Conservation (phyloP, 1,140 invertebrate genomes). For the Nasonia vitripennis region DNA sequence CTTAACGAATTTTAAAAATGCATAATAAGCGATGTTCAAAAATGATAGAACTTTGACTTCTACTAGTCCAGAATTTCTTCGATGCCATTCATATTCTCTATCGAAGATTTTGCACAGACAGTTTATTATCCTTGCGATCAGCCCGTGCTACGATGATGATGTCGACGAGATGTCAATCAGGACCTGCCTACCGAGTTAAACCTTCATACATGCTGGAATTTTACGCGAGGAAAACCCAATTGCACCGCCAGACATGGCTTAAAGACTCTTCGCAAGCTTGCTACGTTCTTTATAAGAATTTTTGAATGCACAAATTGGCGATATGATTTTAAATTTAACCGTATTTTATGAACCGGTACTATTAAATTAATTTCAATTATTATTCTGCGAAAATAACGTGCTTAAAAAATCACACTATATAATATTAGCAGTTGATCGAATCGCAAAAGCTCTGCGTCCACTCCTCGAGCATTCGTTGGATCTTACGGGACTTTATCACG, state of each 20-base stretch:
- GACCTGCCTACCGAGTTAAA: not conserved
- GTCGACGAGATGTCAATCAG: not conserved
- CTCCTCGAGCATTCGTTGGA: not conserved
- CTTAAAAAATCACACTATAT: not conserved
- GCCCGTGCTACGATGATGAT: not conserved
- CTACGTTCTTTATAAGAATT: not conserved
- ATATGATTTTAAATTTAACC: not conserved
- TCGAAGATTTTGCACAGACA: not conserved
- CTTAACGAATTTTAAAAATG: not conserved
- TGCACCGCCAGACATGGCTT: not conserved
- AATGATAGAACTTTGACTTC: not conserved
- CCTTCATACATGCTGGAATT: not conserved
- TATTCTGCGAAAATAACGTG: not conserved
- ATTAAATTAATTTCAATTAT: too few relatives aligned
- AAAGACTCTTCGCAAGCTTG: not conserved
- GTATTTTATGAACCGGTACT: too few relatives aligned
- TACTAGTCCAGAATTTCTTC: not conserved
- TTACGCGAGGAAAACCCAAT: conserved; percentile 1
- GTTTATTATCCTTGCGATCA: not conserved
- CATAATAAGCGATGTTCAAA: not conserved
- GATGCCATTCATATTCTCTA: not conserved
- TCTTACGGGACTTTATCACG: not conserved
- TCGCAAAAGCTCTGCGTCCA: conserved; percentile 1
- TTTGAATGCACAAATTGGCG: not conserved
- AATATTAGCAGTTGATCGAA: not conserved